phyloP scores from a whole-genome alignment of 2,888 invertebrate species.

The Luperina nickerlii region DNA sequence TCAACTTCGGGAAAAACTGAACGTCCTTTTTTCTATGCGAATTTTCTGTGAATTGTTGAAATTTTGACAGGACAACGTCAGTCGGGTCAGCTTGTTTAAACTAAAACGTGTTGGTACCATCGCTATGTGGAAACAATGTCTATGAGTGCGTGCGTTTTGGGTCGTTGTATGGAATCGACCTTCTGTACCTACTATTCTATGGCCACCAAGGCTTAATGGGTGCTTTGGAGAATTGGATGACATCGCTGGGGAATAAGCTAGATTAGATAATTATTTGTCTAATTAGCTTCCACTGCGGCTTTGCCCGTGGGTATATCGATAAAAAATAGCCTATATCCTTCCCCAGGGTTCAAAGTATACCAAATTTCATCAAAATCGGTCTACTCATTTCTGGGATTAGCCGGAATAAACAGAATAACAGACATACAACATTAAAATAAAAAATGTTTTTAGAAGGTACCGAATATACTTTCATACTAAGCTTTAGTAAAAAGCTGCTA shows the following conservation, averaged over 20 bases:
- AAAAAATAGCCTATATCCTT: no score
- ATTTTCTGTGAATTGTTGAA: background rate
- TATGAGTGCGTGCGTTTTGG: background rate
- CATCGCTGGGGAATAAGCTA: conserved; percentile 1
- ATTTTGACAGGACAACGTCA: no score
- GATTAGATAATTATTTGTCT: background rate
- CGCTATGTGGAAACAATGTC: background rate
- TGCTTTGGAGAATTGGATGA: background rate
- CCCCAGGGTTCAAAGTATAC: no score
- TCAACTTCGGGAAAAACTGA: background rate
- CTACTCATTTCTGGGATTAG: no score
- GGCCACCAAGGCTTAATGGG: background rate
- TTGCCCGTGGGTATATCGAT: no score
- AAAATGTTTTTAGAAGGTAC: no score
- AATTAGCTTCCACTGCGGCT: no score
- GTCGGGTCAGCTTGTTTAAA: background rate
- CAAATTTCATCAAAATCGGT: no score
- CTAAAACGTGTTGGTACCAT: background rate
- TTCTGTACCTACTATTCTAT: background rate
- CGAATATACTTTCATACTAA: no score
- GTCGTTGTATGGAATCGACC: background rate
- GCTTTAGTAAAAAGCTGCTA: no score
- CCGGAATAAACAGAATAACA: no score
- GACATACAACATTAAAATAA: no score
- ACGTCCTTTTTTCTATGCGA: background rate